A percentile compares a stretch with the other conserved stretches of the same genome.
Evolutionary conservation across 2,888 invertebrate genomes (phyloP).

Genomic region (Hydrotaea cyrtoneurina): DNA sequence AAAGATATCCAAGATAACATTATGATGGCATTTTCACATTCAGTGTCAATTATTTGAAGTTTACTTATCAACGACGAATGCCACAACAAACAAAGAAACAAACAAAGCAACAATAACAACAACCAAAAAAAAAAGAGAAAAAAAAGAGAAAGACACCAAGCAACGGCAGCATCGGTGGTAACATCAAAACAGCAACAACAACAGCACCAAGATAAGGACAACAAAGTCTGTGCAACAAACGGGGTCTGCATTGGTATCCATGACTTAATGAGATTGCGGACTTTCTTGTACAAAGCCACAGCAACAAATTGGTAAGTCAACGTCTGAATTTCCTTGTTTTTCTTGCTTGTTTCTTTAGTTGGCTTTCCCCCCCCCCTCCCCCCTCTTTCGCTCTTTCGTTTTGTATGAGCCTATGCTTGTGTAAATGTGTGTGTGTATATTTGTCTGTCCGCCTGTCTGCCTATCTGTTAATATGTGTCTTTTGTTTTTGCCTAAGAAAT

Average conservation of each 20-base stretch:
- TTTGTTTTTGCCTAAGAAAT: slow-evolving; percentile 37
- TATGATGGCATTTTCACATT: slow-evolving; percentile 36
- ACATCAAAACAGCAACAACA: not conserved
- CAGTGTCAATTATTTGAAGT: slow-evolving; percentile 39
- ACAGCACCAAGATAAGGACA: slow-evolving; percentile 13
- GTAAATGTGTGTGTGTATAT: slow-evolving; percentile 4
- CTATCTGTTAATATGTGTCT: slow-evolving; percentile 14
- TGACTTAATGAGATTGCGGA: slow-evolving; percentile 38
- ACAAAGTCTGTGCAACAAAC: not conserved
- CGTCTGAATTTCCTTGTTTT: slow-evolving; percentile 24
- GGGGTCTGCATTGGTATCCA: slow-evolving; percentile 20
- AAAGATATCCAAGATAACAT: slow-evolving; percentile 3
- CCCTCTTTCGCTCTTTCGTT: no score
- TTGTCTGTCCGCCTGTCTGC: not conserved
- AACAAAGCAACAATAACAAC: no score
- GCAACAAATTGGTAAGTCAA: slow-evolving; percentile 20
- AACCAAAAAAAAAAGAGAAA: not conserved
- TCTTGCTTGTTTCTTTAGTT: not conserved
- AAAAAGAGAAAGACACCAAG: not conserved
- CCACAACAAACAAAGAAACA: not conserved
- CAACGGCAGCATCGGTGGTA: not conserved
- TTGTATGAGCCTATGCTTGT: not conserved
- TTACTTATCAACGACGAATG: not conserved
- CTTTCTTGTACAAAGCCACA: slow-evolving; percentile 15
- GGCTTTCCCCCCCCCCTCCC: no score